A percentile compares a stretch with the other conserved stretches of the same genome.
phyloP scores from a whole-genome alignment of 1,140 invertebrate species.

The Papilio machaon region DNA sequence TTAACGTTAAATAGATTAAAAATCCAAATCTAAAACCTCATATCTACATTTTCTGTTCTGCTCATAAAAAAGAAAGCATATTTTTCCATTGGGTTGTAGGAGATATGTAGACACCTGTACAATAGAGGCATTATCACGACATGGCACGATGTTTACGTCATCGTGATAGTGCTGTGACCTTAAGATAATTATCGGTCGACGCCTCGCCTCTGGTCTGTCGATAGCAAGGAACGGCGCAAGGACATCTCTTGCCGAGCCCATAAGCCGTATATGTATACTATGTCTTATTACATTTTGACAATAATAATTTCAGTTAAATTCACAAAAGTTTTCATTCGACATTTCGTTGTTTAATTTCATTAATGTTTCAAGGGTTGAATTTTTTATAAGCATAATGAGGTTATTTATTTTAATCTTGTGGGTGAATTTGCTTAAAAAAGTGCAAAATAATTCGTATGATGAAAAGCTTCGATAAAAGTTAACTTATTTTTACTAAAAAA shows the following conservation, averaged over 20 bases:
- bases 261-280: constrained; percentile 31
- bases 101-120: constrained; percentile 56
- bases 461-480: too few species aligned
- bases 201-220: constrained; percentile 67
- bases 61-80: constrained; percentile 22
- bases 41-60: background rate
- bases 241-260: constrained; percentile 61
- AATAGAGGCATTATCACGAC: constrained; percentile 53
- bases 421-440: too few species aligned
- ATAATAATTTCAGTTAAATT: background rate
- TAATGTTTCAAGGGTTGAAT: background rate
- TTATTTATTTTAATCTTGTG: too few species aligned
- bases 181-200: constrained; percentile 80
- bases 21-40: background rate
- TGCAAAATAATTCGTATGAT: too few species aligned
- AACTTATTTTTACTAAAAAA: too few species aligned
- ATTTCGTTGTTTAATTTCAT: background rate
- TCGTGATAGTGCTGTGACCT: constrained; percentile 74
- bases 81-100: constrained; percentile 18
- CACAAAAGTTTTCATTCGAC: too few species aligned
- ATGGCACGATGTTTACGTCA: constrained; percentile 68
- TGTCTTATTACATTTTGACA: background rate
- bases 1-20: background rate
- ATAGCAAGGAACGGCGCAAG: constrained; percentile 67
- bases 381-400: too few species aligned